Evolutionary conservation across 2,797 vertebrate species (phyloP).

Genomic region (Hylomyscus alleni): DNA sequence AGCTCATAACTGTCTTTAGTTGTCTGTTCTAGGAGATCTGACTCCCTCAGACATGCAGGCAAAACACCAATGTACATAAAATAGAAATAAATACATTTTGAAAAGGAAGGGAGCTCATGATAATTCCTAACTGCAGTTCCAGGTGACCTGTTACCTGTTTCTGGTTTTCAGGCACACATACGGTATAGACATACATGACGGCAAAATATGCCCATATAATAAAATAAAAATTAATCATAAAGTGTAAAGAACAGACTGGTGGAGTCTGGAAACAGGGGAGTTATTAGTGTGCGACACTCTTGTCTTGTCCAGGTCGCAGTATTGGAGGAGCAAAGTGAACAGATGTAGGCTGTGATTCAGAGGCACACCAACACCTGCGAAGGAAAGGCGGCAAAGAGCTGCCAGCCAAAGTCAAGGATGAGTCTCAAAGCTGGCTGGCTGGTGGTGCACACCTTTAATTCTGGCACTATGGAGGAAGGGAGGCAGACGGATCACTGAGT

Average conservation of each 20-base stretch:
- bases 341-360: background rate
- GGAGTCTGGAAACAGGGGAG: background rate
- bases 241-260: background rate
- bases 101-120: too few relatives aligned
- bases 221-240: background rate
- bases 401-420: background rate
- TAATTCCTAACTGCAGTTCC: too few relatives aligned
- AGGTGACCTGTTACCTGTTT: background rate
- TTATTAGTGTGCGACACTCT: background rate
- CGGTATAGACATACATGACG: background rate
- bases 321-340: background rate
- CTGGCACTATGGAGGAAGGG: background rate
- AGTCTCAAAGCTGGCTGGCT: background rate
- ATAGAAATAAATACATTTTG: background rate
- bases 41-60: background rate
- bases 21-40: background rate
- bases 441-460: background rate
- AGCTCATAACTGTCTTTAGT: too few relatives aligned
- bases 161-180: background rate
- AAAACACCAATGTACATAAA: background rate
- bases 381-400: rapidly evolving
- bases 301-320: background rate
- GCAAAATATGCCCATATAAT: background rate
- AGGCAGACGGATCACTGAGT: background rate
- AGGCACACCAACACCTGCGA: background rate